Base-by-base conservation (phyloP, 2,797 vertebrate species). In the Antrozous pallidus region DNA sequence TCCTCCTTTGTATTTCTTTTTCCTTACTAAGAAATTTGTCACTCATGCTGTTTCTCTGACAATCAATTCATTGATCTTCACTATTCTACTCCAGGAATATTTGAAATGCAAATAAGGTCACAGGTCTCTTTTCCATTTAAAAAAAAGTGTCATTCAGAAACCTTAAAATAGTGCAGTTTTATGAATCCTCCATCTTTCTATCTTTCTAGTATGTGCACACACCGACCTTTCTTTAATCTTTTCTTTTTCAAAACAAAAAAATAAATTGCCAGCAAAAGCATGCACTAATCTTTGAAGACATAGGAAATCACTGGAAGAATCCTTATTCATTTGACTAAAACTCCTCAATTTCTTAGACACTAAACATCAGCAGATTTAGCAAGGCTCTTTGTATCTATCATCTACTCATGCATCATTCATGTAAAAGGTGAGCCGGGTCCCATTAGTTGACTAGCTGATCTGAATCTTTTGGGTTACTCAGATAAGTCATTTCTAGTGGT, bases 11-110 rank as follows among this genome's bases (percentile, higher is more conserved):
- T 94, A 73, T 92, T 96, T 85, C 92, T 94, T 95, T 80, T 82
- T 81, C 86, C 93, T 96, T 89, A 89, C 88, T 96, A 81, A 96
- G 88, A 95, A 97, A 97, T 95, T 95, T 91, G 92, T 97, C 95
- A 92, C 93, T 97, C 94, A 85, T 89, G 93, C 94, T 95, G 96
- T 95, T 94, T 96, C 95, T 97, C 92, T 95, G 93, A 96, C 95
- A 97, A 97, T 97, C 97, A 97, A 97, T 97, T 94, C 97, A 97
- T 97, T 96, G 96, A 97, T 97, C 96, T 96, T 97, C 83, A 86
- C 88, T 95, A 94, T 96, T 95, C 93, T 51, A 93, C 92, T 84
- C 73, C 42, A 94, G 82, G 73, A 96, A 94, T 95, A 97, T 97
- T 97, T 97, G 97, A 97, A 97, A 97, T 97, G 97, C 96, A 97